These are phyloP conservation scores for Agelastica alni DNA, from an alignment of 2,888 invertebrate species.

Conservation along the genomic window DNA sequence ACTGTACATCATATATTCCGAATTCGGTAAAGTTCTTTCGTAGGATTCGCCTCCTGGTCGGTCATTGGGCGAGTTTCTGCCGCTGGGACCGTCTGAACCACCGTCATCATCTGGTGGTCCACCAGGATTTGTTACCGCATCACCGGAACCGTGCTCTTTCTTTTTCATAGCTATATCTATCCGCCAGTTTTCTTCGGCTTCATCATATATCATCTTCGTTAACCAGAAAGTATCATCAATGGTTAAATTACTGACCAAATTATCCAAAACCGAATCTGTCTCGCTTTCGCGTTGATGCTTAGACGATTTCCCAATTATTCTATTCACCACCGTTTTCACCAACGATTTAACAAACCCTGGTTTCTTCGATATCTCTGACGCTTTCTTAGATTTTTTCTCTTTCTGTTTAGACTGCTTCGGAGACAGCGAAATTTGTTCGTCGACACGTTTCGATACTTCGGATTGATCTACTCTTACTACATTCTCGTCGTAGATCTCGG, in stretches of 20 bases:
- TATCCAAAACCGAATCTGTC: neutral
- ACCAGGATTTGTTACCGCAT: slow-evolving; percentile 40
- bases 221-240: slow-evolving; percentile 64
- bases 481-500: slow-evolving; percentile 10
- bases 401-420: slow-evolving; percentile 19
- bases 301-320: slow-evolving; percentile 42
- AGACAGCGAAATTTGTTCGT: too few relatives aligned
- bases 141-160: slow-evolving; percentile 37
- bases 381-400: slow-evolving; percentile 29
- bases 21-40: slow-evolving; percentile 27
- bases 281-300: slow-evolving; percentile 43
- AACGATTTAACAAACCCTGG: slow-evolving; percentile 45
- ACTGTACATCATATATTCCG: slow-evolving; percentile 58
- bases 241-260: slow-evolving; percentile 43
- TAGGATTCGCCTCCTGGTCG: slow-evolving; percentile 29
- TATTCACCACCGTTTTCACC: slow-evolving; percentile 46
- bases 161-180: slow-evolving; percentile 25
- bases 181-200: slow-evolving; percentile 66
- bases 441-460: slow-evolving; percentile 3
- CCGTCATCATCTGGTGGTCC: slow-evolving; percentile 62
- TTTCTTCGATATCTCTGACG: slow-evolving; percentile 34
- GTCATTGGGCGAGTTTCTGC: slow-evolving; percentile 52
- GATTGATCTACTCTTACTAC: neutral
- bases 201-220: slow-evolving; percentile 65
- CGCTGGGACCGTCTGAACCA: slow-evolving; percentile 66